phyloP scores from a whole-genome alignment of 2,113 vertebrate genomes.

The Scalopus aquaticus region DNA sequence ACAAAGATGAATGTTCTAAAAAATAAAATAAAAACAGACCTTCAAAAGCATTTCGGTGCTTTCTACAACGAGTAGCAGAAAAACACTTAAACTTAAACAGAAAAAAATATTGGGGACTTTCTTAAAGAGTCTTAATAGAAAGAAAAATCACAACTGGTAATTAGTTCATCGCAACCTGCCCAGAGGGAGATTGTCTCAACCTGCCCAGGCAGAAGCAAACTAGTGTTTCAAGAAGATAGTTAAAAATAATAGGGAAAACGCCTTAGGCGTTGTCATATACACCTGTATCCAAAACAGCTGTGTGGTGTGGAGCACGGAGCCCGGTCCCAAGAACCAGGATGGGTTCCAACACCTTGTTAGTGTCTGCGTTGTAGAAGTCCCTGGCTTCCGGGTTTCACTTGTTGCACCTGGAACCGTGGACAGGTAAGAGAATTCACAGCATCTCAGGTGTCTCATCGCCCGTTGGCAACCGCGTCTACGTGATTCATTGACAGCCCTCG shows the following conservation, averaged over 20 bases:
- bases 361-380: constrained; percentile 45
- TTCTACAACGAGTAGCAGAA: neutral
- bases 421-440: neutral
- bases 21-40: neutral
- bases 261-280: constrained; percentile 53
- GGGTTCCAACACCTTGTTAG: constrained; percentile 75
- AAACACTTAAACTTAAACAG: neutral
- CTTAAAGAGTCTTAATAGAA: constrained; percentile 61
- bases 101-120: neutral
- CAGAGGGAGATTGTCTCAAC: constrained; percentile 66
- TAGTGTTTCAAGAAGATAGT: constrained; percentile 62
- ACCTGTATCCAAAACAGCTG: constrained; percentile 71
- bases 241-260: constrained; percentile 72
- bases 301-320: constrained; percentile 51
- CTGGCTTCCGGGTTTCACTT: constrained; percentile 59
- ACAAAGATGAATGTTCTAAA: too few relatives aligned
- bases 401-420: neutral
- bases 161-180: constrained; percentile 57
- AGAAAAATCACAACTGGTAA: constrained; percentile 60
- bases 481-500: neutral
- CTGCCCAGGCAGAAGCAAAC: constrained; percentile 76
- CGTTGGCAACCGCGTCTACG: neutral
- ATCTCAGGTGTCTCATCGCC: neutral
- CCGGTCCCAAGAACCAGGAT: constrained; percentile 76
- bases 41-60: neutral